Base-by-base conservation (phyloP, 2,113 vertebrate genomes). In the Halichoeres trimaculatus region DNA sequence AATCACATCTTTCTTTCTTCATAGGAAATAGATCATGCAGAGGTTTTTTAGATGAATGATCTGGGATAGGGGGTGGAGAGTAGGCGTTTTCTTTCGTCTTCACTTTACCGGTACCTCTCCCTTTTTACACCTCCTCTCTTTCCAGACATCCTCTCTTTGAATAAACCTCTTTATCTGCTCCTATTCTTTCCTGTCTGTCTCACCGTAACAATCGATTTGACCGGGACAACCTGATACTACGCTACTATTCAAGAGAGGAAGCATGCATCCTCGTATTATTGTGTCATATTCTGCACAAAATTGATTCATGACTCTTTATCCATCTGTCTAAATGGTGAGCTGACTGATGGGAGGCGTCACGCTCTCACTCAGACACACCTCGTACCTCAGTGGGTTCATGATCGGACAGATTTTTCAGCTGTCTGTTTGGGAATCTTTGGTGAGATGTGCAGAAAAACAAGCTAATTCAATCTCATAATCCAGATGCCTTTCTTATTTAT, bases 291-390 rank as follows among this genome's bases (percentile, higher is more conserved):
- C 10, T 4, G 20, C 10, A 1, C 36, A 59, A 47, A 54, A 55
- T 55, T 60, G 56, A 67, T 72, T 61, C 23, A 72, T 61, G 76
- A 67, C 40, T 67, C 38, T 17, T 45, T 52, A 53, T 52, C 58
- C 38, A 48, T 45, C 45, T 74, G 58, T 63, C 58, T 64, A 50
- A 67, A 68, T 10, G 56, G 41, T 50, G 34, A 10, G 40, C 55
- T 79, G 56, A 79, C 40, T 60, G 68, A 78, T 78, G 62, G 17
- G 40, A 52, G 23, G 54, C 53, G 38, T 70, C 43, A 16, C 55
- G 41, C 8, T 7, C 47, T 34, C 73, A 30, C 23, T 45, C 41
- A 26, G 38, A 45, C 59, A 43, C 45, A 43, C 10, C 38, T 69
- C 41, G 7, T 10, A 48, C 19, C 17, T 20, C 8, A 16, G 17